Base-by-base conservation (phyloP, 2,113 vertebrate species). In the Semicossyphus pulcher region DNA sequence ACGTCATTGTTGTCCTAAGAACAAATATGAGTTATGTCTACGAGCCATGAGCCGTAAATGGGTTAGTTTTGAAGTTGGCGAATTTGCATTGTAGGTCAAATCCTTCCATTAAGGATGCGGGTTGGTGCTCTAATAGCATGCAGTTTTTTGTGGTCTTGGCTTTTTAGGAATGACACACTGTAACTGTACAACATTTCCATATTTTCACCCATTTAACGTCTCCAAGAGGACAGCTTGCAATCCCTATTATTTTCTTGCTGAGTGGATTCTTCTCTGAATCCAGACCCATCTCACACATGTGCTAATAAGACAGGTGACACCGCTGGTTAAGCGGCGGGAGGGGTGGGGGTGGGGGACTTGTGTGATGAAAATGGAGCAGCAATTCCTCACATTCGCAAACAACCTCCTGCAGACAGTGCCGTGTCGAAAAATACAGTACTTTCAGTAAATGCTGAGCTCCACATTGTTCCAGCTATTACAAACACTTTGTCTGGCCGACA, bases 231-330 rank as follows among this genome's bases (percentile, higher is more conserved):
- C 59, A 66, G 68, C 61, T 48, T 12, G 65, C 44, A 26, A 75
- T 72, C 62, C 78, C 77, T 76, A 78, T 89, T 86, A 83, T 81
- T 86, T 73, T 78, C 67, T 77, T 59, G 80, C 77, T 65, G 78
- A 79, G 66, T 74, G 59, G 72, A 69, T 69, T 73, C 47, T 81
- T 54, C 62, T 44, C 54, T 47, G 75, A 45, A 66, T 59, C 58
- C 49, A 25, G 44, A 69, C 47, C 37, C 48, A 15, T 62, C 53
- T 59, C 64, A 76, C 39, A 60, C 60, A 61, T 56, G 73, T 66
- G 68, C 79, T 87, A 88, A 88, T 82, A 81, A 79, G 83, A 81
- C 57, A 69, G 72, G 81, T 80, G 75, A 76, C 75, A 45, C 57
- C 9, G n/a, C 21, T 26, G 69, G 75, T 77, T 78, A 41, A 12